Percentiles rank a stretch among this genome's conserved stretches.
Evolutionary conservation across 2,888 invertebrate species (phyloP).

Genomic region (Chrysolina haemoptera): DNA sequence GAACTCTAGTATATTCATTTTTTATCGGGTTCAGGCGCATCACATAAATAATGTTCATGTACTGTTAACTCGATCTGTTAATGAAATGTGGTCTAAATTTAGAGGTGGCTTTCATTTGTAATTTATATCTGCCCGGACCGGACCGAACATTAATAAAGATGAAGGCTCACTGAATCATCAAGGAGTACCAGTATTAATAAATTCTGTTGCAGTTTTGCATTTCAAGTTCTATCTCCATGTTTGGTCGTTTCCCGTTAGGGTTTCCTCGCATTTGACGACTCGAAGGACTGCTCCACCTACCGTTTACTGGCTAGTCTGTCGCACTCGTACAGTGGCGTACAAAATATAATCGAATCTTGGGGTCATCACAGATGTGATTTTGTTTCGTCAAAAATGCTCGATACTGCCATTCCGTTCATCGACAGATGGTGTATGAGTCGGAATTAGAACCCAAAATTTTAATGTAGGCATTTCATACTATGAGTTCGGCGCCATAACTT

Average conservation of each 20-base stretch:
- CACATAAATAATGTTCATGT: conserved; percentile 18
- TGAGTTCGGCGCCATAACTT: too few species aligned
- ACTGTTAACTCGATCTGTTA: conserved; percentile 31
- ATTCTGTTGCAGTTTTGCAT: conserved; percentile 43
- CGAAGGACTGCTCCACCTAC: conserved; percentile 15
- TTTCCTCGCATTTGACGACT: conserved; percentile 44
- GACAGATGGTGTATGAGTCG: too few species aligned
- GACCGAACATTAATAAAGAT: conserved; percentile 40
- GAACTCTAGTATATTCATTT: conserved; percentile 5
- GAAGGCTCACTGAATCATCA: conserved; percentile 43
- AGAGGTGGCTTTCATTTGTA: conserved; percentile 23
- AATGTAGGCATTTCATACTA: too few species aligned
- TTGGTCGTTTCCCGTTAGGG: conserved; percentile 50
- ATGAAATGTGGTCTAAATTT: conserved; percentile 32
- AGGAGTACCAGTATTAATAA: conserved; percentile 36
- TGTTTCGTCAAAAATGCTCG: too few species aligned
- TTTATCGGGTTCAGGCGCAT: conserved; percentile 1
- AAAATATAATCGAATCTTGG: background rate
- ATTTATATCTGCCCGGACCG: conserved; percentile 29
- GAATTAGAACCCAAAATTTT: too few species aligned
- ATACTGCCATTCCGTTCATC: too few species aligned
- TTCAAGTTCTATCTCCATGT: conserved; percentile 51
- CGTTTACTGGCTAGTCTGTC: background rate
- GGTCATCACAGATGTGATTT: too few species aligned
- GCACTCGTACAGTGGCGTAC: background rate